Evolutionary conservation across 2,797 vertebrate genomes (phyloP), one percentile per base, ranked within the genome.

Genomic region (Acomys russatus): DNA sequence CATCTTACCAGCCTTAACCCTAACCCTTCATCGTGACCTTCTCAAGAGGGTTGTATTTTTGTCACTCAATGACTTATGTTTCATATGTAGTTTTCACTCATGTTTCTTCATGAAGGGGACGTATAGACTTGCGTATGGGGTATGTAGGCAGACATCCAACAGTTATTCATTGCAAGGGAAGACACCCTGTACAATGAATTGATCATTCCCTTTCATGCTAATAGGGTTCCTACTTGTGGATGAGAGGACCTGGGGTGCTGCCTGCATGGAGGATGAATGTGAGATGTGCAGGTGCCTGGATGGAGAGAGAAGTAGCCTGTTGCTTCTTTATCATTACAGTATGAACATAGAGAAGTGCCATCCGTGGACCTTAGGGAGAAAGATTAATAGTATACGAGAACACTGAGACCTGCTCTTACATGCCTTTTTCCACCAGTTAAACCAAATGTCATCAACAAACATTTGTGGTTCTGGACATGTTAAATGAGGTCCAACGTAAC

Each of bases 401-500:
- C 51, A 91, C 0, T 18, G 33, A 56, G 30, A 80, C 96, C 85
- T 91, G 56, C 54, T 86, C 35, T 23, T 88, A 56, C 14, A 6
- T 63, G n/a, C 15, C 71, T 94, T 86, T 82, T 54, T 25, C 88
- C 2, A 11, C 30, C 15, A 89, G 64, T n/a, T 83, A 78, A 92
- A 35, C 56, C 70, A 83, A 64, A 79, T 35, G 54, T 63, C 94
- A 92, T 28, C 59, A 79, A 87, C 87, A 92, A 94, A 51, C 44
- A 91, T 54, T 14, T 88, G 56, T 74, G 66, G 84, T 54, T 95
- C 80, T 66, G 78, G 80, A 64, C 68, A 74, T 66, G 23, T 8
- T 95, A 86, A 96, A 92, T 35, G 51, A 44, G n/a, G 71, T 59
- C 83, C 85, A 92, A 28, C 51, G 83, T 87, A 70, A 80, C 63